Conservation (phyloP, 2,797 vertebrate species). For the Pelochelys cantorii region DNA sequence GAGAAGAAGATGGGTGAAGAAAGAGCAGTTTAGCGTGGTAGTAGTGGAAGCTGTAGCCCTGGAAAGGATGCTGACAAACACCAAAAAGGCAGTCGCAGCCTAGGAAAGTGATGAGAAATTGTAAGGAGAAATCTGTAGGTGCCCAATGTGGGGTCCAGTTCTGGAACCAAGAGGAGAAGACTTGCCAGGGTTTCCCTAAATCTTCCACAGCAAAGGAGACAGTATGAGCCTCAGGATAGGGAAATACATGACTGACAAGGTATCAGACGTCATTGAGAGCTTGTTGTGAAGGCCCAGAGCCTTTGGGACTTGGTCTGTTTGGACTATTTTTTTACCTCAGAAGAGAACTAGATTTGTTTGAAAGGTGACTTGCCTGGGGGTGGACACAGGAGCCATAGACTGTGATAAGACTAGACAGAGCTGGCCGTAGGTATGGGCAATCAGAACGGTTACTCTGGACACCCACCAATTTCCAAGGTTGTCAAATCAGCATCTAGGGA, state of each 20-base stretch:
- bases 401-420: not conserved
- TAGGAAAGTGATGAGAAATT: not conserved
- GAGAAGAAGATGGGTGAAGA: not conserved
- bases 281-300: not conserved
- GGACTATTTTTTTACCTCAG: not conserved
- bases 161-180: not conserved
- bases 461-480: not conserved
- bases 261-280: not conserved
- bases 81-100: not conserved
- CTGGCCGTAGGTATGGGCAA: not conserved
- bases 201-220: not conserved
- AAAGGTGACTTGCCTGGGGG: not conserved
- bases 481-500: not conserved
- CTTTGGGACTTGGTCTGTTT: not conserved
- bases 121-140: not conserved
- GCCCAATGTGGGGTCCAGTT: not conserved
- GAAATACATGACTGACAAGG: not conserved
- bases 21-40: not conserved
- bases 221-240: not conserved
- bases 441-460: not conserved
- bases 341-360: not conserved
- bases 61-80: not conserved
- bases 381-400: not conserved
- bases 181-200: not conserved
- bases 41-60: not conserved